Evolutionary conservation across 2,113 vertebrate species (phyloP).

Genomic region (Pogonocichla stellata): DNA sequence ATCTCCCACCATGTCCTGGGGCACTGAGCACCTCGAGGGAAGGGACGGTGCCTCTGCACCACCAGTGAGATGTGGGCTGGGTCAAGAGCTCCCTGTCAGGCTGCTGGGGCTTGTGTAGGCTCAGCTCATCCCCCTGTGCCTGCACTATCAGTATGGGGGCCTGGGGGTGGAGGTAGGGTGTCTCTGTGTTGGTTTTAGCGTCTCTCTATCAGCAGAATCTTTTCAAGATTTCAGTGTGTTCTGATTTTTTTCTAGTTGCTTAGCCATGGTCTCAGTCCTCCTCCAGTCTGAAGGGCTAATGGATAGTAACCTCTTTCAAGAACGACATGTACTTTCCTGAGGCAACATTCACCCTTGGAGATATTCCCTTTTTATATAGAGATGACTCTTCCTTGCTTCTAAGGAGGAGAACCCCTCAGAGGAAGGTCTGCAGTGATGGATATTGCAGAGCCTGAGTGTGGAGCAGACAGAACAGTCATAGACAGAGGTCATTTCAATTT

Average conservation of each 20-base stretch:
- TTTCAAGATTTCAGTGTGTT: neutral
- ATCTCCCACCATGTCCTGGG: neutral
- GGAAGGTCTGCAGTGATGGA: neutral
- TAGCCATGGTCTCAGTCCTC: neutral
- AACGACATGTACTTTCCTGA: neutral
- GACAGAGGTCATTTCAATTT: conserved; percentile 7
- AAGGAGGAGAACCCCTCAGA: neutral
- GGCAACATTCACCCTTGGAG: neutral
- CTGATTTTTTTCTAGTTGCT: neutral
- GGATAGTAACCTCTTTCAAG: neutral
- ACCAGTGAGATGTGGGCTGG: rapidly evolving
- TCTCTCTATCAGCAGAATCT: neutral
- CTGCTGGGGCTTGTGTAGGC: neutral
- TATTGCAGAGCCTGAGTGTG: neutral
- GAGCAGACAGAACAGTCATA: neutral
- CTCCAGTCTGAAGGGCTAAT: neutral
- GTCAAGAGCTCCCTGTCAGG: neutral
- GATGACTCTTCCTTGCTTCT: neutral
- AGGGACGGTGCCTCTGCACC: neutral
- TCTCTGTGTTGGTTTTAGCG: neutral
- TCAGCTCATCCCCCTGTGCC: neutral
- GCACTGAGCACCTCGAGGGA: neutral
- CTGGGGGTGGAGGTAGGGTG: neutral
- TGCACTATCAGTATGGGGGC: neutral
- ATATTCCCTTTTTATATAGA: neutral